Evolutionary conservation across 2,888 invertebrate genomes (phyloP).

Genomic region (Nudaria mundana): DNA sequence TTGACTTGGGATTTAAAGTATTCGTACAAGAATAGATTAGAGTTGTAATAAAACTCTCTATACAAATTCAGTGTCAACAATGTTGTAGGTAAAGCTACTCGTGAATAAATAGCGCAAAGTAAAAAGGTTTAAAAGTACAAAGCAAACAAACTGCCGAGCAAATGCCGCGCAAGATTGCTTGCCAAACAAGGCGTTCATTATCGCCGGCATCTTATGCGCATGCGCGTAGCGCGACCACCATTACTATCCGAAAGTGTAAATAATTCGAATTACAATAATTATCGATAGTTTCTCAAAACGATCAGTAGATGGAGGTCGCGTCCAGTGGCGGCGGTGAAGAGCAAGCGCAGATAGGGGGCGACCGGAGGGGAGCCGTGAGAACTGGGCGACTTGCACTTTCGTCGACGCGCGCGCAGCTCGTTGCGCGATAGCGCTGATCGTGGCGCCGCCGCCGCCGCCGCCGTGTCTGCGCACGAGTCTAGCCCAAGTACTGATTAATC

Average conservation of each 20-base stretch:
- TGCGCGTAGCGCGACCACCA: constrained; percentile 43
- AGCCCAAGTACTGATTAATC: constrained; percentile 55
- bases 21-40: too few relatives aligned
- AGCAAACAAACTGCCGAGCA: constrained; percentile 23
- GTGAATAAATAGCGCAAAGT: constrained; percentile 1
- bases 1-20: too few relatives aligned
- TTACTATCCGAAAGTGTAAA: constrained; percentile 63
- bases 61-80: not conserved
- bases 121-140: constrained; percentile 16
- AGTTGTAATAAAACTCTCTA: not conserved
- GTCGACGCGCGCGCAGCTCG: constrained; percentile 54
- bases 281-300: constrained; percentile 54
- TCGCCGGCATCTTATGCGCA: constrained; percentile 47
- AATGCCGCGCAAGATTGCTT: constrained; percentile 21
- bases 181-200: constrained; percentile 49
- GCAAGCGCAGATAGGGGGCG: constrained; percentile 13
- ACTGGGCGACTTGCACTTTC: constrained; percentile 78
- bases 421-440: constrained; percentile 46
- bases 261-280: constrained; percentile 62
- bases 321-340: constrained; percentile 27
- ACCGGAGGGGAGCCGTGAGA: constrained; percentile 63
- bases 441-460: constrained; percentile 70
- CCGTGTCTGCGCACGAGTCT: constrained; percentile 63
- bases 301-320: constrained; percentile 40
- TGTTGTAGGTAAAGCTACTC: not conserved